phyloP scores from a whole-genome alignment of 1,140 invertebrate species.

The Elymnias hypermnestra region DNA sequence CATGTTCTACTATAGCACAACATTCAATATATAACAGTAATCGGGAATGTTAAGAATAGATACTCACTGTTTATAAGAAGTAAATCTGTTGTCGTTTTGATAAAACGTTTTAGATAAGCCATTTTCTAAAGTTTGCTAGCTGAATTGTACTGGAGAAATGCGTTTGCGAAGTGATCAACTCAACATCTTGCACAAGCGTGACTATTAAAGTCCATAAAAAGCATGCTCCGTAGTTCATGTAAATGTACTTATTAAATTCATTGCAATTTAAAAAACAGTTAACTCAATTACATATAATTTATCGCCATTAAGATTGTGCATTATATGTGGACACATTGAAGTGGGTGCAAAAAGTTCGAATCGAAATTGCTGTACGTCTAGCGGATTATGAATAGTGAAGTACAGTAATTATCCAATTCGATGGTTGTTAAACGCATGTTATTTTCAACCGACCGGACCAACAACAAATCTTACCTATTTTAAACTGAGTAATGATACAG shows the following conservation, averaged over 20 bases:
- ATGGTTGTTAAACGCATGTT: conserved; percentile 27
- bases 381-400: neutral
- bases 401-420: conserved; percentile 24
- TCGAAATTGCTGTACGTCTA: conserved; percentile 39
- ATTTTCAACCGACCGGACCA: conserved; percentile 43
- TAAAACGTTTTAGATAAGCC: too few species aligned
- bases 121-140: too few species aligned
- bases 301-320: conserved; percentile 30
- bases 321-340: conserved; percentile 32
- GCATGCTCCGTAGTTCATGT: conserved; percentile 19
- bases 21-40: too few species aligned
- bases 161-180: too few species aligned
- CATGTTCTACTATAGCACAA: too few species aligned
- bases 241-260: conserved; percentile 32
- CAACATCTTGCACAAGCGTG: too few species aligned
- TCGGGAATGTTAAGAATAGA: too few species aligned
- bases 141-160: too few species aligned
- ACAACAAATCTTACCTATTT: conserved; percentile 27
- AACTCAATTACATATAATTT: conserved; percentile 37
- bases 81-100: too few species aligned
- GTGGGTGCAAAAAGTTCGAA: conserved; percentile 32
- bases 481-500: conserved; percentile 25
- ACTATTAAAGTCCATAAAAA: conserved; percentile 17
- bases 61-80: too few species aligned
- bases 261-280: conserved; percentile 35